phyloP scores from a whole-genome alignment of 35 echinoderm and acorn worm genomes.

The Acanthaster planci region DNA sequence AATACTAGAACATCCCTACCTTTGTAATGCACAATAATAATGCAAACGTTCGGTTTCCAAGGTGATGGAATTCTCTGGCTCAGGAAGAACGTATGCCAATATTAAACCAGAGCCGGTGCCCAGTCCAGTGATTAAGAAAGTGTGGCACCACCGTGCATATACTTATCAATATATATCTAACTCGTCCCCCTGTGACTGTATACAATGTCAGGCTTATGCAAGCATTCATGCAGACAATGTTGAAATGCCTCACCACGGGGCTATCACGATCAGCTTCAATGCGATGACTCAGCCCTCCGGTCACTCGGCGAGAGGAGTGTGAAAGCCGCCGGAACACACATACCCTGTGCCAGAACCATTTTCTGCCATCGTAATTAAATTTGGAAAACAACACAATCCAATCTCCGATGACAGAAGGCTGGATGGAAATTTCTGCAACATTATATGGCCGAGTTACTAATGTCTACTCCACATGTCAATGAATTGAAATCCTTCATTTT shows the following conservation, averaged over 20 bases:
- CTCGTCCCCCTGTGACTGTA: not conserved
- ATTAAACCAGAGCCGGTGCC: not conserved
- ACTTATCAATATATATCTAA: not conserved
- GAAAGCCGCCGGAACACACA: not conserved
- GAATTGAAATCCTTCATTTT: too few relatives aligned
- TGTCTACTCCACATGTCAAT: too few relatives aligned
- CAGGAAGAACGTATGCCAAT: too few relatives aligned
- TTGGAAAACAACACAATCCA: conserved; percentile 1
- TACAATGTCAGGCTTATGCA: conserved; percentile 25
- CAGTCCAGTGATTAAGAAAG: conserved; percentile 2
- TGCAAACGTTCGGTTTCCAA: too few relatives aligned
- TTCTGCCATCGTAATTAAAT: conserved; percentile 1
- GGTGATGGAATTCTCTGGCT: too few relatives aligned
- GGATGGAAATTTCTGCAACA: not conserved
- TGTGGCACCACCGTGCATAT: conserved; percentile 1
- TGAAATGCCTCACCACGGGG: not conserved
- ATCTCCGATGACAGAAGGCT: not conserved
- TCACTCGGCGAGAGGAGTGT: not conserved
- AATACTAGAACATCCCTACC: too few relatives aligned
- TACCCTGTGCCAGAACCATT: not conserved
- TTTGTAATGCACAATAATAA: too few relatives aligned
- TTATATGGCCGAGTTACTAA: not conserved
- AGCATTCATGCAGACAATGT: conserved; percentile 18
- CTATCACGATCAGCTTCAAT: not conserved
- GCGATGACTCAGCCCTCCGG: not conserved